phyloP scores from a whole-genome alignment of 2,888 invertebrate species.

The Drosophila kanekoi region DNA sequence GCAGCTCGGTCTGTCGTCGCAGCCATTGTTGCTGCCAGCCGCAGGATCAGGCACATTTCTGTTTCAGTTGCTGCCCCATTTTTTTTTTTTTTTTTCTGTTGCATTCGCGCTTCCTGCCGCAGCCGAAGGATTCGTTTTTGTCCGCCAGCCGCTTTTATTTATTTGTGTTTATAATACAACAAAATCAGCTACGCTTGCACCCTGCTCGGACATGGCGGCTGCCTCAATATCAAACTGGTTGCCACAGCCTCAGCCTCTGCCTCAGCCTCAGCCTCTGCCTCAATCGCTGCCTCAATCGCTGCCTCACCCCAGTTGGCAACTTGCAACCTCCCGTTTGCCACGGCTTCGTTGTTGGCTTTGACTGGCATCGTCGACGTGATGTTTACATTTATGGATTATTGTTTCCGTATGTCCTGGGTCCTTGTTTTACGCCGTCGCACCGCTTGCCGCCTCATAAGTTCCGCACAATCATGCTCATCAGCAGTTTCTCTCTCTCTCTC shows the following conservation, averaged over 20 bases:
- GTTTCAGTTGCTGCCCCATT: slow-evolving; percentile 61
- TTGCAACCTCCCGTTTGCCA: slow-evolving; percentile 35
- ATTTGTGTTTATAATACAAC: slow-evolving; percentile 85
- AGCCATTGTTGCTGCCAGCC: slow-evolving; percentile 79
- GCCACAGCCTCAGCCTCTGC: slow-evolving; percentile 29
- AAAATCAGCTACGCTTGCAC: slow-evolving; percentile 85
- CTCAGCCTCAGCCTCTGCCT: background rate
- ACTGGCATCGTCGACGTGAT: slow-evolving; percentile 78
- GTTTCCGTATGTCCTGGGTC: slow-evolving; percentile 81
- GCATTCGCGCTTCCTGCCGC: slow-evolving; percentile 64
- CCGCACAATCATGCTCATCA: slow-evolving; percentile 77
- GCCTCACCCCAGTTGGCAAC: slow-evolving; percentile 26
- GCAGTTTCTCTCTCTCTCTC: slow-evolving; percentile 35
- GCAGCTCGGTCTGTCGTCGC: slow-evolving; percentile 77
- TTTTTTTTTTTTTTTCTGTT: too few species aligned
- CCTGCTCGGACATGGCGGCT: slow-evolving; percentile 58
- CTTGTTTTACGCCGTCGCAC: slow-evolving; percentile 63
- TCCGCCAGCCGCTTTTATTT: slow-evolving; percentile 82
- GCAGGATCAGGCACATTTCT: slow-evolving; percentile 64
- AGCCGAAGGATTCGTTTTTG: slow-evolving; percentile 51
- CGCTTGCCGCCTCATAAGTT: slow-evolving; percentile 61
- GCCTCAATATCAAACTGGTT: slow-evolving; percentile 58
- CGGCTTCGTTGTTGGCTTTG: slow-evolving; percentile 56
- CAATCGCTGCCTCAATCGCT: slow-evolving; percentile 9
- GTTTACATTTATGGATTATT: slow-evolving; percentile 85